phyloP scores from a whole-genome alignment of 2,888 invertebrate species.

The Lithophane socia region DNA sequence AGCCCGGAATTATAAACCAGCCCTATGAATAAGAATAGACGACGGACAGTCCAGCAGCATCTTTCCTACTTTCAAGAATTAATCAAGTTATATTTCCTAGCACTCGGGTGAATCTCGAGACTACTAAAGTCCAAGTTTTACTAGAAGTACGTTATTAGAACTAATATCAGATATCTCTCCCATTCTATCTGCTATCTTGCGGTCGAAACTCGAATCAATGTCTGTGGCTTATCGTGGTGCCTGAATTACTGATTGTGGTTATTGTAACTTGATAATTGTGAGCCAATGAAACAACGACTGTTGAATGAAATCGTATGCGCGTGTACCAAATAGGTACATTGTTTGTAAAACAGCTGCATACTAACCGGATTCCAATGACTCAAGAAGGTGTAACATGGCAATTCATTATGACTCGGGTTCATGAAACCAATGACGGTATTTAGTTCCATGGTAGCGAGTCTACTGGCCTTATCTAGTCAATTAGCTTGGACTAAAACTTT shows the following conservation, averaged over 20 bases:
- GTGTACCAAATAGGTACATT: not conserved
- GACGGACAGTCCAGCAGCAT: not conserved
- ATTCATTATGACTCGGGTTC: not conserved
- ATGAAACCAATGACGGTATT: not conserved
- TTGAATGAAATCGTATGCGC: conserved; percentile 5
- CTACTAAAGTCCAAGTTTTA: not conserved
- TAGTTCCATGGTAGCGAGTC: not conserved
- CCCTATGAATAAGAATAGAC: not conserved
- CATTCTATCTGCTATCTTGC: conserved; percentile 14
- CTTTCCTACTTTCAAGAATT: too few species aligned
- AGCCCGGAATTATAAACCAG: not conserved
- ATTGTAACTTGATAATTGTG: conserved; percentile 33
- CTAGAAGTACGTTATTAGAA: not conserved
- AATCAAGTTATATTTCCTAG: too few species aligned
- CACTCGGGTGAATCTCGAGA: not conserved
- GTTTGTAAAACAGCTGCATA: conserved; percentile 5
- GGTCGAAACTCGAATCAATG: conserved; percentile 41
- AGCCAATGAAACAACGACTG: conserved; percentile 9
- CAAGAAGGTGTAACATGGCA: not conserved
- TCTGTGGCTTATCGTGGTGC: conserved; percentile 41
- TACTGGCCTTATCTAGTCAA: not conserved
- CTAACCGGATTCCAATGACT: not conserved
- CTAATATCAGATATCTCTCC: not conserved
- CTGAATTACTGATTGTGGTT: conserved; percentile 37
- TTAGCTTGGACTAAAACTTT: not conserved